Evolutionary conservation across 2,797 vertebrate genomes (phyloP), one percentile per base, ranked within the genome.

Genomic region (Oreochromis grahami): DNA sequence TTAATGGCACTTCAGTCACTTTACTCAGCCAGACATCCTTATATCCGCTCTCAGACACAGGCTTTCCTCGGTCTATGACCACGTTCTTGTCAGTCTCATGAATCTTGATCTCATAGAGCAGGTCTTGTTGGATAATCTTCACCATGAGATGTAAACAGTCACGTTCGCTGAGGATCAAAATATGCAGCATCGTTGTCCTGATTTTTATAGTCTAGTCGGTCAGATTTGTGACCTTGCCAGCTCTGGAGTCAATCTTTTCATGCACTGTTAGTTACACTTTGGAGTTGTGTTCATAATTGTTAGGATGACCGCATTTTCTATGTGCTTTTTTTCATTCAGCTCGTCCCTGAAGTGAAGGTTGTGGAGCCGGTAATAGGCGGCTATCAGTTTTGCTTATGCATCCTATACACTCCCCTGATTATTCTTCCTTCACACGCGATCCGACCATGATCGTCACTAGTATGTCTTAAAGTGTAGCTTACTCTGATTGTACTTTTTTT

Each of bases 271-370:
- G 8, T 38, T 65, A 21, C 19, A 65, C 34, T 97, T 96, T 98
- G 85, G 99, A 99, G 95, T 99, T 99, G 95, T 99, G 32, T 1
- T 98, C 98, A 3, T 99, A 98, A n/a, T 98, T 98, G 2, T 99
- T 97, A 1, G 97, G 97, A 26, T 98, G 98, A 95, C 98, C 99
- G 94, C 98, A 99, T 86, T 98, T 98, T 58, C 98, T 98, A 91
- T 96, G 99, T 1, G 98, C 92, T 45, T 88, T 91, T 91, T 91
- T 94, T 91, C 38, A 86, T 99, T 99, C 60, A 98, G 97, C 86
- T 98, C 97, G 3, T 98, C 95, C 10, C 96, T 98, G 86, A 99
- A 91, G 29, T 93, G 93, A 36, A 95, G 88, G 9, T 98, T 99
- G 96, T 99, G 97, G 79, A 98, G 95, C 6, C 97, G 96, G 92